Base-by-base conservation (phyloP, 2,113 vertebrate species). In the Leptosomus discolor region DNA sequence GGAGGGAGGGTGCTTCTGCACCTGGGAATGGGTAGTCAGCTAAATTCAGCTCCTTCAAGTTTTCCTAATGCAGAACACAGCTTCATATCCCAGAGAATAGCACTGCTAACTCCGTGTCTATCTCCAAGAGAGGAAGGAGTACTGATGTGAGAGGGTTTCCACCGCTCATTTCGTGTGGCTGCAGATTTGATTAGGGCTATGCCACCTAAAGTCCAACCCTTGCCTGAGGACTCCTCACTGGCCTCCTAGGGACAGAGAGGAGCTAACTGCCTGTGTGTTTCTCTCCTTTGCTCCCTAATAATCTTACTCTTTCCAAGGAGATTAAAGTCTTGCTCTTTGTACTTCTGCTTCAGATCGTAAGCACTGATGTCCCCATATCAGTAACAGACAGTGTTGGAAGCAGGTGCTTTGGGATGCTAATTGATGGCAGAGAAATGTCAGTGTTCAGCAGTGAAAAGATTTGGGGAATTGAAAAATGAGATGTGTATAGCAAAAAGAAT, bases 401-500 rank as follows among this genome's bases (percentile, higher is more conserved):
- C 48, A 87, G 34, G 60, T 86, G 56, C 73, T 96, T 79, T 71
- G 34, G 30, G 39, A 58, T 63, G 45, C 46, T 69, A 70, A 65
- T 70, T 45, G 67, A 83, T n/a, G 32, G 22, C 54, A 81, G 43
- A 84, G 63, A 71, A 92, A 95, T 23, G 0, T 39, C 74, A 79
- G 36, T 37, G 43, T 58, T 84, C 43, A 54, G 45, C 73, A 63
- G 21, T 22, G 43, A 15, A 65, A 89, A 64, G 74, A 79, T 18
- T 56, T 65, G 16, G 27, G n/a, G 17, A 77, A 81, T 6, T 87
- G 64, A 85, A 77, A 96, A 97, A 75, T 18, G 81, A 51, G 60
- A 91, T 1, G 3, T 20, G n/a, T 26, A 51, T 0, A 0, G 12
- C 51, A 74, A 90, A 81, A 93, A 71, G 16, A 71, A 65, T 5